These are phyloP conservation scores for Peromyscus aztecus DNA, from an alignment of 2,797 vertebrate genomes.

Conservation along the genomic window DNA sequence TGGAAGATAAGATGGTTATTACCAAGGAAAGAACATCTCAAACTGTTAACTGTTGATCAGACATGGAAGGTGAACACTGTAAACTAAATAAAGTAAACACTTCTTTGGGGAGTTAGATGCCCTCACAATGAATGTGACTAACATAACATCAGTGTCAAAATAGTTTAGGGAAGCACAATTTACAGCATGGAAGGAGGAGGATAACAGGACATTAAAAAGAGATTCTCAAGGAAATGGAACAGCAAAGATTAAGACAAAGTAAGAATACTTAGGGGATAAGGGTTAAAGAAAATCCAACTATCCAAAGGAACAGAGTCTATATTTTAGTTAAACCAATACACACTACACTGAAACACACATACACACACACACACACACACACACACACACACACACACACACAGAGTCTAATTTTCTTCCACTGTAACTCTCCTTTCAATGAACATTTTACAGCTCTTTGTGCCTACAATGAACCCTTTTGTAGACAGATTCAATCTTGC, in stretches of 20 bases:
- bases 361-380: neutral
- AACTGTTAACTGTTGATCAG: neutral
- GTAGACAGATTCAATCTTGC: neutral
- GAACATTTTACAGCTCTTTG: slow-evolving; percentile 2
- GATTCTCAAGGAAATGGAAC: slow-evolving; percentile 10
- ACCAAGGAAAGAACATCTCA: slow-evolving; percentile 48
- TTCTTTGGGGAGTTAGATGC: neutral
- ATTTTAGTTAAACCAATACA: neutral
- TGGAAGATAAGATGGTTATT: neutral
- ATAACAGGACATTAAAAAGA: neutral
- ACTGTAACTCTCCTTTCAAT: slow-evolving; percentile 22
- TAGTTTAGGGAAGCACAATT: neutral
- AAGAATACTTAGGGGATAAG: slow-evolving; percentile 1
- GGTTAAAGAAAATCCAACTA: slow-evolving; percentile 17
- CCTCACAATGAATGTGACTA: slow-evolving; percentile 5
- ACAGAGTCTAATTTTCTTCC: neutral
- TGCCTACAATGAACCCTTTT: neutral
- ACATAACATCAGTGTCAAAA: slow-evolving; percentile 41
- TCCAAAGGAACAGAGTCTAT: neutral
- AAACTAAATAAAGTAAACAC: slow-evolving; percentile 52
- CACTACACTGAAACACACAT: neutral
- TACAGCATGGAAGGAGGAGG: neutral
- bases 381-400: neutral
- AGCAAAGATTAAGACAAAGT: slow-evolving; percentile 34
- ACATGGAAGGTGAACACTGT: neutral